These are phyloP conservation scores for Gyps fulvus DNA, from an alignment of 2,113 vertebrate genomes.

Conservation along the genomic window DNA sequence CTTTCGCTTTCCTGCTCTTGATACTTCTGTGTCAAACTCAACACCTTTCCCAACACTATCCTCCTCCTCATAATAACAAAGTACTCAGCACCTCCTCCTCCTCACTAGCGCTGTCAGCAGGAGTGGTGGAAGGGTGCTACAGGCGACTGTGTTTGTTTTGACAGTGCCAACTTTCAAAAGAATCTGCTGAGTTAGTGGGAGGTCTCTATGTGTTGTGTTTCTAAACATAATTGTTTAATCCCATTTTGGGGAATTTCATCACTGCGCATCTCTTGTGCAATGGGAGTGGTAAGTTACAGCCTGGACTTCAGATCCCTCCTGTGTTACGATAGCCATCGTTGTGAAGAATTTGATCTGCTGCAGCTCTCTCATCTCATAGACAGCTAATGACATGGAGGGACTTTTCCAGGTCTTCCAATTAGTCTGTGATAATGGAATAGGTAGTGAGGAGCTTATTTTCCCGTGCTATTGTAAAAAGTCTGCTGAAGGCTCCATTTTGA, in stretches of 20 bases:
- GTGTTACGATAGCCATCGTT: background rate
- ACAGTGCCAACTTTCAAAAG: constrained; percentile 61
- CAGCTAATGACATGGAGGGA: background rate
- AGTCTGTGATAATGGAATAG: background rate
- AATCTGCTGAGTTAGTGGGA: constrained; percentile 41
- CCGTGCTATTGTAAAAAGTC: background rate
- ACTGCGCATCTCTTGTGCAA: background rate
- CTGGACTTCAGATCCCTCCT: background rate
- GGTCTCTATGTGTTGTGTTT: constrained; percentile 22
- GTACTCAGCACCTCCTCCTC: constrained; percentile 64
- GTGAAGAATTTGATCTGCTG: background rate
- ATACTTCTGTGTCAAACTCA: constrained; percentile 63
- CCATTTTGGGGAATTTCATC: background rate
- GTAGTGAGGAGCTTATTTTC: background rate
- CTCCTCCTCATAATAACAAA: constrained; percentile 66
- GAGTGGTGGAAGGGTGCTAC: constrained; percentile 50
- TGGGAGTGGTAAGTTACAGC: background rate
- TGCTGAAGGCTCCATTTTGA: background rate
- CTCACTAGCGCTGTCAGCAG: constrained; percentile 63
- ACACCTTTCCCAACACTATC: constrained; percentile 65
- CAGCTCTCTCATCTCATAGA: background rate
- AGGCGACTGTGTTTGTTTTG: constrained; percentile 54
- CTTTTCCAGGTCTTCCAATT: background rate
- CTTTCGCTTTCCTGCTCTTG: constrained; percentile 48
- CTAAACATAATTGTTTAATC: constrained; percentile 31